These are phyloP conservation scores for Melanargia galathea DNA, from an alignment of 2,888 invertebrate species.

Conservation along the genomic window DNA sequence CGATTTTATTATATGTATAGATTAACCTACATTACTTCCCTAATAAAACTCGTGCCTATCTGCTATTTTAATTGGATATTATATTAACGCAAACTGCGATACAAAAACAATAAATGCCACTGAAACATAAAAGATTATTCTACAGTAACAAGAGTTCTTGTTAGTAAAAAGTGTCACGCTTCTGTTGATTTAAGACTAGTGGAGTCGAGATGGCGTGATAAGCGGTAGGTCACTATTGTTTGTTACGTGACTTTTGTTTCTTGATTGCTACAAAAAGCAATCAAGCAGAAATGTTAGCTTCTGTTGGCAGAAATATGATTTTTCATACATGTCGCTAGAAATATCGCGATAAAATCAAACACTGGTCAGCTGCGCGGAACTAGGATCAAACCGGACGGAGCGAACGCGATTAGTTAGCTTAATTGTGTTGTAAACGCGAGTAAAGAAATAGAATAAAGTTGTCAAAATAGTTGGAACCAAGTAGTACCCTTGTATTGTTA, in stretches of 20 bases:
- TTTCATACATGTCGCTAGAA: too few relatives aligned
- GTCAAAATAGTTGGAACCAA: too few relatives aligned
- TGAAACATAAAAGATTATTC: conserved; percentile 4
- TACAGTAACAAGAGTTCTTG: conserved; percentile 20
- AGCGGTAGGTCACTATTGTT: neutral
- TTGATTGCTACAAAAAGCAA: conserved; percentile 10
- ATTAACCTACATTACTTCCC: conserved; percentile 4
- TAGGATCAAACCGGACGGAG: too few relatives aligned
- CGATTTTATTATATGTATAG: too few relatives aligned
- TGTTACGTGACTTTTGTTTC: conserved; percentile 17
- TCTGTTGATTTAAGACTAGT: conserved; percentile 11
- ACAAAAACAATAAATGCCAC: neutral
- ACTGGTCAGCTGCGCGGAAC: too few relatives aligned
- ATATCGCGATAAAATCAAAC: too few relatives aligned
- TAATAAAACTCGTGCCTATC: neutral
- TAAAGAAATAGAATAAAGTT: too few relatives aligned
- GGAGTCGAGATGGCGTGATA: conserved; percentile 5
- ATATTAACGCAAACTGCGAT: neutral
- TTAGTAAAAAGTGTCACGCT: conserved; percentile 12
- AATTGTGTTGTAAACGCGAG: too few relatives aligned
- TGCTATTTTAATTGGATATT: conserved; percentile 4
- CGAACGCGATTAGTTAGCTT: too few relatives aligned
- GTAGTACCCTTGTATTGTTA: too few relatives aligned
- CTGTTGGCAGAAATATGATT: too few relatives aligned
- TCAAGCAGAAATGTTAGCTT: conserved; percentile 9